These are phyloP conservation scores for Phoenicopterus ruber DNA, from an alignment of 2,113 vertebrate species.

Conservation along the genomic window DNA sequence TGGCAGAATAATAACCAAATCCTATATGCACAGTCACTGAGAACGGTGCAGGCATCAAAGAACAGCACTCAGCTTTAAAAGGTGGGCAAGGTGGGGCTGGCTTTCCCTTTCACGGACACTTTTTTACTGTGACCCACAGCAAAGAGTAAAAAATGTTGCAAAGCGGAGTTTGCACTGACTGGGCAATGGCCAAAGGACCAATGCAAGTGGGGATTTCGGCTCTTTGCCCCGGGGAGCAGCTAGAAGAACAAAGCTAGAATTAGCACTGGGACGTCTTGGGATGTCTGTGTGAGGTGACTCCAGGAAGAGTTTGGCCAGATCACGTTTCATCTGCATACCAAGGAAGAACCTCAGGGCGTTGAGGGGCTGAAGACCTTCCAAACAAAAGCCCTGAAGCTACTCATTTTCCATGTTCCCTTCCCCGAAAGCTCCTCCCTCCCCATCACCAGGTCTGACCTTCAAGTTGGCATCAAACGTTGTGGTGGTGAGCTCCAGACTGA, in stretches of 20 bases:
- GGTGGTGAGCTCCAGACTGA: neutral
- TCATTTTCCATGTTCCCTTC: neutral
- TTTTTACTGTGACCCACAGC: neutral
- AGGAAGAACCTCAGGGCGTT: neutral
- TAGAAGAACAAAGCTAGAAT: neutral
- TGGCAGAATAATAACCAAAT: neutral
- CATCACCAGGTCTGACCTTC: neutral
- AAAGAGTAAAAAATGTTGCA: neutral
- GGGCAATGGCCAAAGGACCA: neutral
- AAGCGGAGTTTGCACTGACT: neutral
- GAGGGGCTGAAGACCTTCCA: neutral
- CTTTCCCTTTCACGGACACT: neutral
- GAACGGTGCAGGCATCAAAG: neutral
- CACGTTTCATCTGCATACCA: neutral
- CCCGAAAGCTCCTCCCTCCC: neutral
- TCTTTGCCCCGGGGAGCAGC: neutral
- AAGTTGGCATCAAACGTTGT: neutral
- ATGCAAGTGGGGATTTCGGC: neutral
- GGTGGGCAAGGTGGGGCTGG: neutral
- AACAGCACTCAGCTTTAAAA: neutral
- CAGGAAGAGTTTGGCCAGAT: neutral
- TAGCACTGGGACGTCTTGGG: neutral
- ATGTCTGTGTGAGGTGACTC: neutral
- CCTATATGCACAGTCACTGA: neutral
- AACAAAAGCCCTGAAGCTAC: neutral